Base-by-base conservation (phyloP, 2,888 invertebrate genomes). In the Monoplex corrugatus region DNA sequence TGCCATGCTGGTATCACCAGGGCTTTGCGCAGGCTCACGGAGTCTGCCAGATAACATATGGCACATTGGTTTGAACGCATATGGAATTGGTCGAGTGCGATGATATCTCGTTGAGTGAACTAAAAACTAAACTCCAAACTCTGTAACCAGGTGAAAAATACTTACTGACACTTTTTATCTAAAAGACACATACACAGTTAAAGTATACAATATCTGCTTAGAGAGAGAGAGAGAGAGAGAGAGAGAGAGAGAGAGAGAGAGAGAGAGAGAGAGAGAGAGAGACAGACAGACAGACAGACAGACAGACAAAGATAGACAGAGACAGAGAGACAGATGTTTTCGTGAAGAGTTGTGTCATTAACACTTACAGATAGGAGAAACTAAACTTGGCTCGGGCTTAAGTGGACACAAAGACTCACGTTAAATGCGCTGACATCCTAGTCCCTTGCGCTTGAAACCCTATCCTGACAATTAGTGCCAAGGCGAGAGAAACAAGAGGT, bases 201-300 rank as follows among this genome's bases (percentile, higher is more conserved):
- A n/a, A n/a, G n/a, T n/a, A n/a, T n/a, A n/a, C n/a, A n/a, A n/a
- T n/a, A n/a, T n/a, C n/a, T n/a, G n/a, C 50, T 50, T 50, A 50
- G 10, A 57, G 63, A 86, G 75, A 44, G 87, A 28, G 87, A 75
- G 78, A 78, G 43, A 50, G 50, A 50, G 50, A 75, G 78, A 87
- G 43, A 87, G 78, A 78, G 44, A 87, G 44, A 87, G 44, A 78
- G 44, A 87, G 78, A 87, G 44, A 44, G 78, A 87, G 78, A 43
- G 87, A 87, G 78, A 45, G 43, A 87, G 87, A 87, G 19, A 87
- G n/a, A 43, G n/a, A 87, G n/a, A 87, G n/a, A 72, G 75, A 43
- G 43, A 68, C 13, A 35, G 72, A 72, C 13, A 28, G 68, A 87
- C 28, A 72, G 38, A 16, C 13, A 68, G 16, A 28, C 50, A 28